Evolutionary conservation across 1,140 invertebrate genomes (phyloP), one percentile per base, ranked within the genome.

Genomic region (Bombus cullumanus): DNA sequence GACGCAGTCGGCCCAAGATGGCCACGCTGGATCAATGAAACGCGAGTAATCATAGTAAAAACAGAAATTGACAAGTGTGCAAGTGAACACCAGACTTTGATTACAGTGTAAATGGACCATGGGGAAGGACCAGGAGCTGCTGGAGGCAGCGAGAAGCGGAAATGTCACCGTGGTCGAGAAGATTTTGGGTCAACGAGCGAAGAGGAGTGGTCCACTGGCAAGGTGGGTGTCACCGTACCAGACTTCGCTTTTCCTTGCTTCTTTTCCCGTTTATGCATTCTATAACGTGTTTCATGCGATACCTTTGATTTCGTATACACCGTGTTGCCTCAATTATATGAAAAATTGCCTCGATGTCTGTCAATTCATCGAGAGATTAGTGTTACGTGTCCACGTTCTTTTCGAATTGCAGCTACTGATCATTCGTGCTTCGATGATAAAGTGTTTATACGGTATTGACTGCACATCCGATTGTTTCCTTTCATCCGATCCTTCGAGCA

Each of bases 91-190:
- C 94, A 94, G 93, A 93, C 93, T 90, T 92, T 92, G 92, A 93
- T 92, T 88, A 86, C 92, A 88, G 93, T 95, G 95, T 96, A 96
- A 96, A 96, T 96, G 96, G 96, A 96, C 95, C 95, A 98, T 99
- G 98, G 98, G 98, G 93, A 99, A 98, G 96, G 98, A 99, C 95
- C 98, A 99, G 95, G 98, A 99, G 96, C 96, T 99, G 95, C 96
- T 99, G 94, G 98, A 99, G 94, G 99, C 98, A 92, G 98, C 98
- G 88, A 97, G 98, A 92, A 98, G 97, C 95, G 99, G 98, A 93
- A 98, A 99, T 95, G 96, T 97, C 91, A 96, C 96, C 85, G 97
- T 97, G 90, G 98, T 99, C 74, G 98, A 99, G 95, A 99, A 99
- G 96, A 98, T 99, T 93, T 96, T 99, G 88, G 97, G 96, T 92